A percentile compares a stretch with the other conserved stretches of the same genome.
Evolutionary conservation across 1,140 invertebrate genomes (phyloP).

Genomic region (Zaprionus tsacasi): DNA sequence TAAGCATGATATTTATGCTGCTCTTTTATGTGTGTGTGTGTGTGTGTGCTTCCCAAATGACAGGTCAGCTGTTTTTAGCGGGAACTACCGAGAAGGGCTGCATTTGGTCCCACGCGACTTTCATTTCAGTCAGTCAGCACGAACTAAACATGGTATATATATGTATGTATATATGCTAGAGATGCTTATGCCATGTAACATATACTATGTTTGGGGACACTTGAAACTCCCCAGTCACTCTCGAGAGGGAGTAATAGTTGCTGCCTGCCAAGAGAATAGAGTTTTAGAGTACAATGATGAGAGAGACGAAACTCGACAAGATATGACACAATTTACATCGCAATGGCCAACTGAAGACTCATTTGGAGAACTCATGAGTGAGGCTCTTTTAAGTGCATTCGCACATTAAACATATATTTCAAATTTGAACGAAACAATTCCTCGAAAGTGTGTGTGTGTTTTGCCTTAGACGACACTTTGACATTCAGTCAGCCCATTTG

Average conservation of each 20-base stretch:
- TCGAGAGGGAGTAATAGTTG: constrained; percentile 34
- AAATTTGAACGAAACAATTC: constrained; percentile 25
- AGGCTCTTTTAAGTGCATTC: constrained; percentile 70
- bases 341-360: constrained; percentile 49
- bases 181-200: not conserved
- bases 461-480: not conserved
- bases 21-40: not conserved
- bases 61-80: constrained; percentile 56
- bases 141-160: constrained; percentile 1
- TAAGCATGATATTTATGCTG: constrained; percentile 32
- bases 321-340: constrained; percentile 49
- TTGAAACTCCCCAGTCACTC: constrained; percentile 49
- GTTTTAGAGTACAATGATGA: not conserved
- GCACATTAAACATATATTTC: constrained; percentile 62
- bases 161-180: not conserved
- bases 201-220: constrained; percentile 20
- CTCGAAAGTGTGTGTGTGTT: constrained; percentile 9
- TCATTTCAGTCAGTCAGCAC: constrained; percentile 46
- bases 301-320: not conserved
- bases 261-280: constrained; percentile 16
- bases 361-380: constrained; percentile 39
- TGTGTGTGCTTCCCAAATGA: constrained; percentile 41
- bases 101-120: constrained; percentile 62
- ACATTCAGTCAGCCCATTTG: constrained; percentile 38
- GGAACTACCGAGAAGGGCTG: not conserved